phyloP scores from a whole-genome alignment of 1,140 invertebrate genomes.

The Musca domestica region DNA sequence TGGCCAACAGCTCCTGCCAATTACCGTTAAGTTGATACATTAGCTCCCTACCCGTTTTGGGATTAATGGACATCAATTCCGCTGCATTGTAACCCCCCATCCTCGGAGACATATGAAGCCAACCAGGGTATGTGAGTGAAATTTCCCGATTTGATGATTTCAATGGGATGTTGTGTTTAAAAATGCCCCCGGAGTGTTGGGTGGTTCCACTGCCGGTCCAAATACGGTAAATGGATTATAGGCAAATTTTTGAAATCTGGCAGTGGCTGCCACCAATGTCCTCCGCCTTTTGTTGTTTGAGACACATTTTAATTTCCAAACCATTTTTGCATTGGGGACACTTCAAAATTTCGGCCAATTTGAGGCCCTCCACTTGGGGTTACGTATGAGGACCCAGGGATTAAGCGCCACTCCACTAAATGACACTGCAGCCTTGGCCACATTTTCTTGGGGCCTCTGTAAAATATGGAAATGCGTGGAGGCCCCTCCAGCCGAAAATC shows the following conservation, averaged over 20 bases:
- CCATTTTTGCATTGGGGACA: slow-evolving; percentile 54
- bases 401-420: slow-evolving; percentile 40
- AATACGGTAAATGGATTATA: slow-evolving; percentile 62
- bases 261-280: slow-evolving; percentile 34
- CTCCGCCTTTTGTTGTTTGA: slow-evolving; percentile 55
- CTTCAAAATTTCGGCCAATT: slow-evolving; percentile 58
- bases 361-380: slow-evolving; percentile 58
- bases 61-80: slow-evolving; percentile 27
- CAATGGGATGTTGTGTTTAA: slow-evolving; percentile 54
- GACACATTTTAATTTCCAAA: slow-evolving; percentile 57
- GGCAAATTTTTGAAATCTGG: slow-evolving; percentile 46
- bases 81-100: slow-evolving; percentile 59
- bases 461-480: slow-evolving; percentile 66
- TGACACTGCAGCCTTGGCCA: slow-evolving; percentile 43
- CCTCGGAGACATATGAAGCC: slow-evolving; percentile 55
- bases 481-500: slow-evolving; percentile 61
- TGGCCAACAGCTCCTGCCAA: slow-evolving; percentile 29
- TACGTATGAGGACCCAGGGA: slow-evolving; percentile 54
- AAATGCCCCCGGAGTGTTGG: slow-evolving; percentile 50
- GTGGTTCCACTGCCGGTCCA: slow-evolving; percentile 57
- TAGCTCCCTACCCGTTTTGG: slow-evolving; percentile 19
- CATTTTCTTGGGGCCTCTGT: slow-evolving; percentile 56
- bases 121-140: slow-evolving; percentile 59
- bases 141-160: slow-evolving; percentile 55
- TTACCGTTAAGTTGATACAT: slow-evolving; percentile 25